A percentile compares a stretch with the other conserved stretches of the same genome.
phyloP scores from a whole-genome alignment of 2,888 invertebrate species.

The Drosophila paramelanica region DNA sequence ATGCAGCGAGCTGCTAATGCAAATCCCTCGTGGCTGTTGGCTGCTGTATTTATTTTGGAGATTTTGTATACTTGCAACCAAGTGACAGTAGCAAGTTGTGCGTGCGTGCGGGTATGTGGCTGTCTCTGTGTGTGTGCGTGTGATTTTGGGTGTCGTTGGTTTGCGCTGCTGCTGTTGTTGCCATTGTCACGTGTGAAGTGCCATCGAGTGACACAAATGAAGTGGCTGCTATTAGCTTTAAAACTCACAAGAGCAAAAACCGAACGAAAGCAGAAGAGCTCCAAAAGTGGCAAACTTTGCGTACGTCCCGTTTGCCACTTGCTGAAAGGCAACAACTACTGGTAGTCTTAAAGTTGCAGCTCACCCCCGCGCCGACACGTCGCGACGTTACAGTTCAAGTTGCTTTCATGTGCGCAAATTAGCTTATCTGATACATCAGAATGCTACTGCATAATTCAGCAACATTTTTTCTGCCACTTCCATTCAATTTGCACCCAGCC shows the following conservation, averaged over 20 bases:
- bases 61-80: conserved; percentile 66
- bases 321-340: conserved; percentile 41
- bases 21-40: conserved; percentile 59
- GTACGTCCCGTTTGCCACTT: conserved; percentile 48
- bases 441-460: conserved; percentile 78
- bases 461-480: conserved; percentile 80
- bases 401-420: conserved; percentile 73
- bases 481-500: conserved; percentile 80
- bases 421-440: conserved; percentile 79
- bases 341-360: conserved; percentile 52
- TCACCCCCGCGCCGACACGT: neutral
- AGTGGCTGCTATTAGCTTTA: conserved; percentile 80
- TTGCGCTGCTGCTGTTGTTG: conserved; percentile 48
- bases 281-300: conserved; percentile 59
- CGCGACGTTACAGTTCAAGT: conserved; percentile 11
- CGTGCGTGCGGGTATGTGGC: conserved; percentile 12
- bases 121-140: conserved; percentile 7
- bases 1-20: conserved; percentile 62
- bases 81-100: conserved; percentile 13
- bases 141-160: conserved; percentile 38
- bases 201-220: conserved; percentile 77
- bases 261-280: conserved; percentile 17
- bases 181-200: conserved; percentile 80
- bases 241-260: conserved; percentile 54
- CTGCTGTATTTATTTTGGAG: conserved; percentile 69